Percentiles rank a stretch among this genome's conserved stretches.
phyloP scores from a whole-genome alignment of 2,113 vertebrate species.

The Nanorana parkeri region DNA sequence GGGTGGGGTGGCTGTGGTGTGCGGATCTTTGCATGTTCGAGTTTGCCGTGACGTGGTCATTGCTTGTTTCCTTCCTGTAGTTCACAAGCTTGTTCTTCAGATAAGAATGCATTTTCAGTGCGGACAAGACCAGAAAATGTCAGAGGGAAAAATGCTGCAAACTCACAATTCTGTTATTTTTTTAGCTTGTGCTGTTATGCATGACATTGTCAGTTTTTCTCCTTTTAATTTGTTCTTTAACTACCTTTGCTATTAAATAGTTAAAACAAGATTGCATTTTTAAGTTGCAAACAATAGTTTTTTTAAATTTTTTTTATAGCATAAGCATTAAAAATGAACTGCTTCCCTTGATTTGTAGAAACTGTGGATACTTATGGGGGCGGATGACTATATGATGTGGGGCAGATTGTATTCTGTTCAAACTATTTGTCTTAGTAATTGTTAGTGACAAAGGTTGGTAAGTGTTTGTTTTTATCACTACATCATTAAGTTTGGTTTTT shows the following conservation, averaged over 20 bases:
- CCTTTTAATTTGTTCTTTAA: neutral
- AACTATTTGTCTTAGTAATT: neutral
- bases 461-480: neutral
- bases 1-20: slow-evolving; percentile 67
- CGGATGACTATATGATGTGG: no score
- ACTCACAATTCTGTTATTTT: neutral
- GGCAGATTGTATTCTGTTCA: no score
- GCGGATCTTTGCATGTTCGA: slow-evolving; percentile 76
- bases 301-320: no score
- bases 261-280: no score
- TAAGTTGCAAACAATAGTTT: no score
- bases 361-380: no score
- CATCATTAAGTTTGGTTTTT: neutral
- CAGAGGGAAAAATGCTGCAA: slow-evolving; percentile 14
- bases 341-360: no score
- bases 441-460: neutral
- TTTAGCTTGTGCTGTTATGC: neutral
- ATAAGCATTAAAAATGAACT: no score
- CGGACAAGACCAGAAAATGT: slow-evolving; percentile 54
- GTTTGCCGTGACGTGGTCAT: slow-evolving; percentile 83
- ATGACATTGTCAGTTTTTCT: neutral
- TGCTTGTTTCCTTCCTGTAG: slow-evolving; percentile 83
- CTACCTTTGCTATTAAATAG: no score
- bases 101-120: slow-evolving; percentile 73
- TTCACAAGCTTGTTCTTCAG: slow-evolving; percentile 71